Percentiles rank a stretch among this genome's conserved stretches.
Evolutionary conservation across 2,888 invertebrate genomes (phyloP).

Genomic region (Clitarchus hookeri): DNA sequence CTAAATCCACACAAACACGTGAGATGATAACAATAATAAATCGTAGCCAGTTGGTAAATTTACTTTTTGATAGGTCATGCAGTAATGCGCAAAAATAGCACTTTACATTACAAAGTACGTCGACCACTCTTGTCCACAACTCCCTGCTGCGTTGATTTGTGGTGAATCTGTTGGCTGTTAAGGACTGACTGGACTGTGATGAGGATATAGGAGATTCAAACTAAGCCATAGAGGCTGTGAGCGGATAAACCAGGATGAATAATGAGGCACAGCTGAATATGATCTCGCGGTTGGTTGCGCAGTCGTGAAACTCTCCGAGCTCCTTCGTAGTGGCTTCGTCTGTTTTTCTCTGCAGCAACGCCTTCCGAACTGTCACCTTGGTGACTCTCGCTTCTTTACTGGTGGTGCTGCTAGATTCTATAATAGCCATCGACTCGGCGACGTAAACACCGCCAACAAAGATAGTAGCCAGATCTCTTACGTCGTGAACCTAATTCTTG

Average conservation of each 20-base stretch:
- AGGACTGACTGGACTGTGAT: not conserved
- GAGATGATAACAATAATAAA: too few relatives aligned
- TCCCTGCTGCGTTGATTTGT: too few relatives aligned
- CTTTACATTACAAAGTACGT: too few relatives aligned
- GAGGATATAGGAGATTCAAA: not conserved
- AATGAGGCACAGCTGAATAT: not conserved
- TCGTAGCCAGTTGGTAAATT: too few relatives aligned
- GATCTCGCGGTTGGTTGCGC: not conserved
- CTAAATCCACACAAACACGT: too few relatives aligned
- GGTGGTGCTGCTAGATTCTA: not conserved
- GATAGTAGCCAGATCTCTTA: not conserved
- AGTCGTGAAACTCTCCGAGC: not conserved
- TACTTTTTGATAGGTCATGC: too few relatives aligned
- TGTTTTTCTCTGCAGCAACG: not conserved
- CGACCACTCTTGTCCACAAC: too few relatives aligned
- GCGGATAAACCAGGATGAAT: not conserved
- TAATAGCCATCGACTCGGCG: not conserved
- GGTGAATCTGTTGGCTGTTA: too few relatives aligned
- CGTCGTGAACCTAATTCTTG: not conserved
- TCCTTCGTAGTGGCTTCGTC: not conserved
- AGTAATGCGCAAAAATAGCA: too few relatives aligned
- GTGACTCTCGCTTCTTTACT: not conserved
- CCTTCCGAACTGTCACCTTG: not conserved
- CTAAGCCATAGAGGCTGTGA: not conserved
- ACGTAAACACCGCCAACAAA: not conserved